Evolutionary conservation across 2,888 invertebrate species (phyloP), one percentile per base, ranked within the genome.

Genomic region (Mythimna pallens): DNA sequence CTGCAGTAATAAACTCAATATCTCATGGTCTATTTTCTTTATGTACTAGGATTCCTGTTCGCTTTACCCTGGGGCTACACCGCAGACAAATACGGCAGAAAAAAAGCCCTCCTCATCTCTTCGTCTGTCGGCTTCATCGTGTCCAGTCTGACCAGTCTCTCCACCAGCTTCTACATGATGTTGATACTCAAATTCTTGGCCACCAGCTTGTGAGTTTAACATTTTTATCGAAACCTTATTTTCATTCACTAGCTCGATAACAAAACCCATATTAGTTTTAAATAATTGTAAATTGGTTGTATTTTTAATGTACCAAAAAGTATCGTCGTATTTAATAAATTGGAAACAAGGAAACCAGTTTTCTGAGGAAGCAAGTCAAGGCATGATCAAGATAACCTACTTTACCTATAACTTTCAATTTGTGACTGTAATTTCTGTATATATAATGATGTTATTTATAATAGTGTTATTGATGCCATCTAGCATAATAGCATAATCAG

Each of bases 51-150:
- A 10, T 81, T 87, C 47, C 55, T 88, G 2, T 86, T 87, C 25
- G 82, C 85, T 0, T 59, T 86, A 52, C 84, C 85, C 2, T 97
- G 98, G 97, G 98, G 98, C 9, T 95, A 97, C 8, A 89, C 97
- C 58, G 97, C 97, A 0, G 98, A 98, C 88, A 96, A 96, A 0
- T 82, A 96, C 80, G 98, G 98, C 0, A 95, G 98, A 22, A 95
- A 97, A 59, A 75, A 62, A 40, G 81, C 77, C 6, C 78, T 87
- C 5, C 70, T 86, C 0, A 52, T 86, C 7, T 85, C 87, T 9
- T 71, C 81, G 4, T 52, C 77, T 1, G 59, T 76, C 10, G 83
- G 86, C 6, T 86, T 84, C 40, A 20, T 77, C 3, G 43, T 81
- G 54, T 81, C 85, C 22, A 73, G 75, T 9, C 59, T 84, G 9